These are phyloP conservation scores for Periphyllus acericola DNA, from an alignment of 2,888 invertebrate species.

Conservation along the genomic window DNA sequence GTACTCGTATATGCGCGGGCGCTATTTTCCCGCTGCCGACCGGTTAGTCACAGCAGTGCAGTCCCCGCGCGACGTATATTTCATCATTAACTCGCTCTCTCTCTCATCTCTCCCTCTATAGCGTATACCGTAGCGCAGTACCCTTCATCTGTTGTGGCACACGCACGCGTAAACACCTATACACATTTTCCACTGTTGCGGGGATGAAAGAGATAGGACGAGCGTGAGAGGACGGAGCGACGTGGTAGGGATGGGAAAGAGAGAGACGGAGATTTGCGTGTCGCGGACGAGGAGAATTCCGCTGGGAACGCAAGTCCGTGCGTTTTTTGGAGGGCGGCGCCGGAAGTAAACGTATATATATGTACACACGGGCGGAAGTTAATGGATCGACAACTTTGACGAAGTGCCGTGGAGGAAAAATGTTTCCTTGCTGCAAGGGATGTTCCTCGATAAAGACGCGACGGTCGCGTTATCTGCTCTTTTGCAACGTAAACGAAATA, in stretches of 20 bases:
- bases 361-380: slow-evolving; percentile 36
- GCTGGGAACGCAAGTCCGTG: slow-evolving; percentile 35
- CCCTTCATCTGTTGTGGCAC: not conserved
- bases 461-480: not conserved
- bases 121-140: not conserved
- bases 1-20: not conserved
- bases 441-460: not conserved
- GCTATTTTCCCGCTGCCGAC: slow-evolving; percentile 59
- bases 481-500: not conserved
- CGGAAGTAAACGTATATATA: not conserved
- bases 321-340: slow-evolving; percentile 33
- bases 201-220: not conserved
- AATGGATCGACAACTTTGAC: slow-evolving; percentile 74
- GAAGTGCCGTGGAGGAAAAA: slow-evolving; percentile 68
- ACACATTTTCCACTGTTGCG: no score
- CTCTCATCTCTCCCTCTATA: not conserved
- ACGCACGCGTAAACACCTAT: slow-evolving; percentile 28
- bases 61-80: slow-evolving; percentile 69
- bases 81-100: slow-evolving; percentile 68
- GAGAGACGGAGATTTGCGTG: not conserved
- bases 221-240: not conserved
- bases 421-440: not conserved
- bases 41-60: slow-evolving; percentile 69
- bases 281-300: slow-evolving; percentile 37
- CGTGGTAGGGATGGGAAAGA: not conserved